Conservation (phyloP, 2,113 vertebrate species). For the Ciconia stormi region DNA sequence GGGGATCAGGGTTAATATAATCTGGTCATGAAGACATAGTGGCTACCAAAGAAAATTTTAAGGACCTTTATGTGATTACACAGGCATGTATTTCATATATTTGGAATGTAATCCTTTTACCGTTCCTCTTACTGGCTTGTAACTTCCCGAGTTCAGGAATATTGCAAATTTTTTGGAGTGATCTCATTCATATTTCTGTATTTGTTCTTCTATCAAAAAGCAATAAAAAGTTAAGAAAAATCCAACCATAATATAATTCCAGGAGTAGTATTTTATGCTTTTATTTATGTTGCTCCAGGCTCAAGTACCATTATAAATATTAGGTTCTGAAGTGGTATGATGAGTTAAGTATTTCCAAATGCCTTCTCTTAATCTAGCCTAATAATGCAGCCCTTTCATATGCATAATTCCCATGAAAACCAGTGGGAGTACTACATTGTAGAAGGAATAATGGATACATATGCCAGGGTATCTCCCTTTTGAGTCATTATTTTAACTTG, state of each 20-base stretch:
- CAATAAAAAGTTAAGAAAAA: neutral
- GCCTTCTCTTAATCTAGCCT: neutral
- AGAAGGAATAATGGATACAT: neutral
- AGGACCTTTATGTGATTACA: neutral
- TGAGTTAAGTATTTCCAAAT: slow-evolving; percentile 24
- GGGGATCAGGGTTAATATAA: neutral
- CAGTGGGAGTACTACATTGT: neutral
- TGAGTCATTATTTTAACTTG: neutral
- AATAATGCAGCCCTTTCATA: neutral
- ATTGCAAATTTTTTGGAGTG: neutral
- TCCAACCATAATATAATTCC: neutral
- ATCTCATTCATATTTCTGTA: neutral
- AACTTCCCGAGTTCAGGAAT: neutral
- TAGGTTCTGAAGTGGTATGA: neutral
- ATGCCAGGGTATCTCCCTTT: neutral
- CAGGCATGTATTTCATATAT: neutral
- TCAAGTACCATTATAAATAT: neutral
- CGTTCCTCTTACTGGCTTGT: neutral
- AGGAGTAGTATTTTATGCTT: neutral
- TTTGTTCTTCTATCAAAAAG: neutral
- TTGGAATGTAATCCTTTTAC: neutral
- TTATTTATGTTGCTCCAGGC: neutral
- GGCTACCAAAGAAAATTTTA: neutral
- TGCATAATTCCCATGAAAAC: neutral
- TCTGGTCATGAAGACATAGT: neutral